These are phyloP conservation scores for Coelopa pilipes DNA, from an alignment of 2,888 invertebrate species.

Conservation along the genomic window DNA sequence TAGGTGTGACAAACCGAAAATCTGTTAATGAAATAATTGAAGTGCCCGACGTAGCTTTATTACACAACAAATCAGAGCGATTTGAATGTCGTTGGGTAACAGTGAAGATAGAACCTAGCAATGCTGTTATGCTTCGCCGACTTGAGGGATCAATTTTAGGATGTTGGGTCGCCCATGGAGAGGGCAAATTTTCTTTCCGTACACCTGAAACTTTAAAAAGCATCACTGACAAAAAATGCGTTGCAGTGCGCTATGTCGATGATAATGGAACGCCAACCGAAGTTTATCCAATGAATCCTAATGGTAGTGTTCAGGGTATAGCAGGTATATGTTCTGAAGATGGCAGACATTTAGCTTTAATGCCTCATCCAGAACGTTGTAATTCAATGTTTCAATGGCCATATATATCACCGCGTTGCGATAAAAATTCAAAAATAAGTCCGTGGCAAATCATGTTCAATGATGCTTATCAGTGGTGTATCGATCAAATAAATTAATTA, in stretches of 20 bases:
- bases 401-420: conserved; percentile 71
- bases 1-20: conserved; percentile 70
- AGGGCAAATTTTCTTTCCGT: conserved; percentile 81
- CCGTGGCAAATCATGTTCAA: conserved; percentile 94
- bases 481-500: background rate
- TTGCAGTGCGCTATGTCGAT: conserved; percentile 86
- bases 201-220: conserved; percentile 68
- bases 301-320: conserved; percentile 85
- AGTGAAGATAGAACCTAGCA: conserved; percentile 75
- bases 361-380: conserved; percentile 98
- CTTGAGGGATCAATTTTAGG: conserved; percentile 92
- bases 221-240: conserved; percentile 72
- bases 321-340: conserved; percentile 90
- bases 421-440: conserved; percentile 70
- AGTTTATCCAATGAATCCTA: conserved; percentile 93
- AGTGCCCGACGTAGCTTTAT: conserved; percentile 76
- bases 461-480: conserved; percentile 84
- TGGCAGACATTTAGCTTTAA: conserved; percentile 95
- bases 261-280: conserved; percentile 81
- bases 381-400: conserved; percentile 93
- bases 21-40: conserved; percentile 47
- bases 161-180: conserved; percentile 97
- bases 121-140: conserved; percentile 85
- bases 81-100: conserved; percentile 84
- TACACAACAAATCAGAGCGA: conserved; percentile 89